These are phyloP conservation scores for Hypanus sabinus DNA, from an alignment of 2,113 vertebrate species.

Conservation along the genomic window DNA sequence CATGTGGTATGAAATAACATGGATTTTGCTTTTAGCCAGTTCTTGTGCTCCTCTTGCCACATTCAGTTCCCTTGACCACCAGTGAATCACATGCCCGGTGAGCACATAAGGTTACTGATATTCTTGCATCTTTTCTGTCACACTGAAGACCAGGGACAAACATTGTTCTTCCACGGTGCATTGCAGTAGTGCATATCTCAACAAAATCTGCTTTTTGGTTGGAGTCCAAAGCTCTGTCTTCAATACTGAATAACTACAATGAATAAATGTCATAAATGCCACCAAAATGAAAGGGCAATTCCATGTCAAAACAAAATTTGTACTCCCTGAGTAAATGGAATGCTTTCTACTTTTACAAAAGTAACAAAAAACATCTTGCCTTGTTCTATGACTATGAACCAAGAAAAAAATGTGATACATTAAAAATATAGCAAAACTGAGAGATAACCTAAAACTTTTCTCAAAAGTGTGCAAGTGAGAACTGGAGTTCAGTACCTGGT, in stretches of 20 bases:
- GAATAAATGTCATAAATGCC: not conserved
- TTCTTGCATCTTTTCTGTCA: too few relatives aligned
- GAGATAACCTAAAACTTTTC: not conserved
- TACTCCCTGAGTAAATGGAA: too few relatives aligned
- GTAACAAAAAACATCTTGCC: not conserved
- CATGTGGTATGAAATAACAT: not conserved
- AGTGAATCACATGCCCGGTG: too few relatives aligned
- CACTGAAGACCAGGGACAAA: not conserved
- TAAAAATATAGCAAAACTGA: not conserved
- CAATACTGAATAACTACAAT: too few relatives aligned
- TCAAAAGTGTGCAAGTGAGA: not conserved
- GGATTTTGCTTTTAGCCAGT: not conserved
- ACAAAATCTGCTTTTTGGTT: not conserved
- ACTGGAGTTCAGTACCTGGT: not conserved
- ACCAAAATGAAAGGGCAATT: not conserved
- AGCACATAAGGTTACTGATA: too few relatives aligned
- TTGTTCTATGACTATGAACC: not conserved
- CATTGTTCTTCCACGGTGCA: not conserved
- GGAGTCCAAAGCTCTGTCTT: not conserved
- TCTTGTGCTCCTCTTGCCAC: too few relatives aligned
- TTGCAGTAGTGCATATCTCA: not conserved
- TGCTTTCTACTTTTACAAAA: not conserved
- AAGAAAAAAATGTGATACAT: not conserved
- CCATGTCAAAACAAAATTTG: not conserved
- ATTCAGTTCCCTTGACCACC: too few relatives aligned